Evolutionary conservation across 2,113 vertebrate genomes (phyloP).

Genomic region (Mirounga angustirostris): DNA sequence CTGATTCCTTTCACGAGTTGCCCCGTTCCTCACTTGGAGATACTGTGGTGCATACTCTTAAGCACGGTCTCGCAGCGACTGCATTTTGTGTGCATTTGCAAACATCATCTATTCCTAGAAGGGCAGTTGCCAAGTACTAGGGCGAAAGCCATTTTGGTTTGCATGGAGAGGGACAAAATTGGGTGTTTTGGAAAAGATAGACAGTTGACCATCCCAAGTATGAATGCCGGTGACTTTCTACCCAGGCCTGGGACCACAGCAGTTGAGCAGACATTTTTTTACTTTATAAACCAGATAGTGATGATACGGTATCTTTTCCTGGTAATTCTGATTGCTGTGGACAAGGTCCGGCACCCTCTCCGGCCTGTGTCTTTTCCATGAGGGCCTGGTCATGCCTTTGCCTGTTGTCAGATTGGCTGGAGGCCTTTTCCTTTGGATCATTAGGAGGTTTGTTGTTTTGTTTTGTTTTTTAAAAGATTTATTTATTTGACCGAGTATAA

Average conservation of each 20-base stretch:
- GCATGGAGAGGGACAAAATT: background rate
- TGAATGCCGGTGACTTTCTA: background rate
- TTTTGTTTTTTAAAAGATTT: no score
- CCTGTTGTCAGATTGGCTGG: background rate
- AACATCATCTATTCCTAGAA: background rate
- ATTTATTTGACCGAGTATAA: no score
- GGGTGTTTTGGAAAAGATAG: background rate
- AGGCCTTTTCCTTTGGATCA: background rate
- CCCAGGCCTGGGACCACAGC: background rate
- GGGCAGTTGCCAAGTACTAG: background rate
- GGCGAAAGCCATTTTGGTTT: background rate
- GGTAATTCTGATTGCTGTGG: background rate
- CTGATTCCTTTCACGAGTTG: background rate
- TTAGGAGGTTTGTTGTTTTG: background rate
- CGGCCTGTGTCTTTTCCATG: background rate
- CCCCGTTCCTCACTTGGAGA: no score
- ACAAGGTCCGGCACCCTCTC: background rate
- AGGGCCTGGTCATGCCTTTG: background rate
- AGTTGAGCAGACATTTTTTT: background rate
- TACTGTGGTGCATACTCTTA: background rate
- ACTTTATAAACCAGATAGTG: background rate
- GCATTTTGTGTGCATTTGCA: fast-evolving
- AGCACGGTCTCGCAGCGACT: background rate
- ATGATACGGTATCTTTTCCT: background rate
- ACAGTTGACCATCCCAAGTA: background rate